A percentile compares a stretch with the other conserved stretches of the same genome.
Conservation (phyloP, 2,888 invertebrate species). For the Diaphora mendica region DNA sequence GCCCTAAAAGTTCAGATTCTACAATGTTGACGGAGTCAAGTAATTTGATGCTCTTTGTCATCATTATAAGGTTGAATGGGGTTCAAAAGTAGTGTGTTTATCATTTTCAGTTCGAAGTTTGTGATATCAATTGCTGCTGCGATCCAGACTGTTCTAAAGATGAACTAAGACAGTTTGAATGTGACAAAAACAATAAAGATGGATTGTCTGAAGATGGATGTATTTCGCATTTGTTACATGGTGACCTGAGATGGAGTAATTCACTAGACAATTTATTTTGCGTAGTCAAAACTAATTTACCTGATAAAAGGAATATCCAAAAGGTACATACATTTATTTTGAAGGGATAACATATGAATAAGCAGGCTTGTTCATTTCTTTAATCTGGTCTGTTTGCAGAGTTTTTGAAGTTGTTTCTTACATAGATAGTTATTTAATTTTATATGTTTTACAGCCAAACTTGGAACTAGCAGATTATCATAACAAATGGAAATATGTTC, state of each 20-base stretch:
- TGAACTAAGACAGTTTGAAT: conserved; percentile 88
- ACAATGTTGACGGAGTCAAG: no score
- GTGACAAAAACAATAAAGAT: conserved; percentile 58
- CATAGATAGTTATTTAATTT: neutral
- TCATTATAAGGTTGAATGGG: neutral
- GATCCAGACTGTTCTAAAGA: conserved; percentile 90
- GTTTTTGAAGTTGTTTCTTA: neutral
- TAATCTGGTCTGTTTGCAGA: neutral
- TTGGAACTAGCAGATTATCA: conserved; percentile 31
- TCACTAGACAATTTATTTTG: conserved; percentile 70
- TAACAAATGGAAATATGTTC: conserved; percentile 35
- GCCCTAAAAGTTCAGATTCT: neutral
- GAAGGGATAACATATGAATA: neutral
- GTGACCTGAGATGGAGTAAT: conserved; percentile 41
- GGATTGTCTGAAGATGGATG: conserved; percentile 40
- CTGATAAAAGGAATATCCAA: conserved; percentile 59
- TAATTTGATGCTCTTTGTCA: neutral
- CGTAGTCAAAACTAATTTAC: conserved; percentile 75
- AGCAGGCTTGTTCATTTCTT: neutral
- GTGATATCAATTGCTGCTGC: conserved; percentile 95
- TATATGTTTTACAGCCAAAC: conserved; percentile 34
- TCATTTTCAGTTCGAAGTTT: conserved; percentile 85
- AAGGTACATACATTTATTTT: conserved; percentile 51
- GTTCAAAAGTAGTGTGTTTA: neutral
- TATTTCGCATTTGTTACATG: conserved; percentile 48